These are phyloP conservation scores for Chironex yamaguchii DNA, from an alignment of 30 jellyfish, hydroid and myxozoan species.

Conservation along the genomic window DNA sequence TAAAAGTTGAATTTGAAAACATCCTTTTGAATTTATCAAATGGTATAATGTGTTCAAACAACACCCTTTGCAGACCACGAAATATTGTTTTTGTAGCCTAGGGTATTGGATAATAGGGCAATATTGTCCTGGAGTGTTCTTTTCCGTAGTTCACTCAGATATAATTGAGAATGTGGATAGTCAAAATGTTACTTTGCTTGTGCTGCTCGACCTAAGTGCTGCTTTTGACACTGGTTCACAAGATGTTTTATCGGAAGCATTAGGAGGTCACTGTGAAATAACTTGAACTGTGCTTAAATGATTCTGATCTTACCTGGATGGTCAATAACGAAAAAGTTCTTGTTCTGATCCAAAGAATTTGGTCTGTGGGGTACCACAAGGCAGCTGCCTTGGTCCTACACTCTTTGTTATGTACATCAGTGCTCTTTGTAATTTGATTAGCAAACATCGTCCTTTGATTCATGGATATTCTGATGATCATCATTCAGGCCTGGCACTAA, in stretches of 20 bases:
- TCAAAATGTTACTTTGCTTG: not conserved
- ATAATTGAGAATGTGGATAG: not conserved
- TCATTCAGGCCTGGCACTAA: too few relatives aligned
- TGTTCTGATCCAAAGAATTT: not conserved
- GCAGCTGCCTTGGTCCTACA: not conserved
- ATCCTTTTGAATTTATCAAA: too few relatives aligned
- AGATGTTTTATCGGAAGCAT: not conserved
- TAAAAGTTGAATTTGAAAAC: too few relatives aligned
- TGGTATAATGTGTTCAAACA: too few relatives aligned
- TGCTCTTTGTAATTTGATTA: too few relatives aligned
- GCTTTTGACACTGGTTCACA: not conserved
- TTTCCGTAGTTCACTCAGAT: not conserved
- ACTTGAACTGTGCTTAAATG: not conserved
- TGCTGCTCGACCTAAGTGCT: constrained; percentile 1
- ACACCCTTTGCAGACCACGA: too few relatives aligned
- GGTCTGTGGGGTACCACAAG: not conserved
- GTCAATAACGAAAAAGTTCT: not conserved
- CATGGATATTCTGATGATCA: too few relatives aligned
- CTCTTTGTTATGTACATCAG: not conserved
- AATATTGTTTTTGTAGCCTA: too few relatives aligned
- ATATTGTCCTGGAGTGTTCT: too few relatives aligned
- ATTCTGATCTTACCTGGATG: not conserved
- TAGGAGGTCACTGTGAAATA: not conserved
- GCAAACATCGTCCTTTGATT: too few relatives aligned
- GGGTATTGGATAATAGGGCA: too few relatives aligned